Conservation (phyloP, 2,888 invertebrate species). For the Nymphalis urticae region DNA sequence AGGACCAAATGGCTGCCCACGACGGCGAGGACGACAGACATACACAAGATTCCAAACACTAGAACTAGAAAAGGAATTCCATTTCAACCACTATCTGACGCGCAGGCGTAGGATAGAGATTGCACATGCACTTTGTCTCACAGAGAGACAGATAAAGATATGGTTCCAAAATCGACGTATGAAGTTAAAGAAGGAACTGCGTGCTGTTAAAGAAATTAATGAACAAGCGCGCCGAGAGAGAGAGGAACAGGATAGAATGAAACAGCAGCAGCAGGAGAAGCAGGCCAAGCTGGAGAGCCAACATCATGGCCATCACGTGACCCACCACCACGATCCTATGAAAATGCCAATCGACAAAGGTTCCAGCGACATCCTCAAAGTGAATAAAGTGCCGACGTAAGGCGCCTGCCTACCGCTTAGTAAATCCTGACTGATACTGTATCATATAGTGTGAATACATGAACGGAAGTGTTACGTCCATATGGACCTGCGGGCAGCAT, state of each 20-base stretch:
- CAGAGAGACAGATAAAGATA: conserved; percentile 98
- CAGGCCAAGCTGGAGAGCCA: conserved; percentile 89
- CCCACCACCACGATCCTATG: conserved; percentile 88
- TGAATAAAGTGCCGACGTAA: conserved; percentile 90
- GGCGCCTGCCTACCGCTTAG: conserved; percentile 64
- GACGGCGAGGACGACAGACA: conserved; percentile 96
- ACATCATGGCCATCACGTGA: conserved; percentile 86
- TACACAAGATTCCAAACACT: conserved; percentile 99
- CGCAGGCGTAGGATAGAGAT: conserved; percentile 98
- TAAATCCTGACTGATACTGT: conserved; percentile 79
- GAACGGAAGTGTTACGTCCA: conserved; percentile 77
- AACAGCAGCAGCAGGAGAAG: conserved; percentile 93
- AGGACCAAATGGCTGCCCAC: conserved; percentile 97
- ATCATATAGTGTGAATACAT: conserved; percentile 79
- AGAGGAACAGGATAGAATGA: conserved; percentile 95
- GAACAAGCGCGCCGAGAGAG: conserved; percentile 95
- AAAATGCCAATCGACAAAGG: conserved; percentile 88
- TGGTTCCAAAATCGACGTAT: conserved; percentile 98
- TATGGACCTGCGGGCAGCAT: conserved; percentile 66
- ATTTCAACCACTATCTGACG: conserved; percentile 98
- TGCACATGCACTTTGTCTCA: conserved; percentile 96
- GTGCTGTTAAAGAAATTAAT: conserved; percentile 97
- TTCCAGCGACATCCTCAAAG: conserved; percentile 88
- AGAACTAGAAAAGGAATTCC: conserved; percentile 99
- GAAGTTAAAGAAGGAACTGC: conserved; percentile 97